These are phyloP conservation scores for Auanema sp. DNA, from an alignment of 2,888 invertebrate genomes.

Conservation along the genomic window DNA sequence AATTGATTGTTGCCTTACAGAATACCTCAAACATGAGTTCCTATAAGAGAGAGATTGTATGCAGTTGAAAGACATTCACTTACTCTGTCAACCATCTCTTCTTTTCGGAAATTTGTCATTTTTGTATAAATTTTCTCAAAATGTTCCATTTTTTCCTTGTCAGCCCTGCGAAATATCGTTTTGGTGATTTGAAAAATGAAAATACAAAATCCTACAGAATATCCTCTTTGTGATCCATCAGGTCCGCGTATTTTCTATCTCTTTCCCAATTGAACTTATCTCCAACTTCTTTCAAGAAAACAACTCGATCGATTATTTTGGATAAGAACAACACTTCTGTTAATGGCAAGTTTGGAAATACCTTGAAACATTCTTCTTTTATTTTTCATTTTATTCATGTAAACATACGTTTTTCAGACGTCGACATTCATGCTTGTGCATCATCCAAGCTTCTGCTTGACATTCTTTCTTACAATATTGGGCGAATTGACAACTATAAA, in stretches of 20 bases:
- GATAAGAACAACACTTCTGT: slow-evolving; percentile 61
- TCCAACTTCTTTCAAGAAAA: slow-evolving; percentile 53
- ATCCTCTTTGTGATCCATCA: slow-evolving; percentile 52
- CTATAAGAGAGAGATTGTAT: slow-evolving; percentile 7
- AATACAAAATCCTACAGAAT: slow-evolving; percentile 32
- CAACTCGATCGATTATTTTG: slow-evolving; percentile 53
- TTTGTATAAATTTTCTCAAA: slow-evolving; percentile 58
- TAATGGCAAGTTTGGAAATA: slow-evolving; percentile 61
- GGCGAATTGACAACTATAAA: slow-evolving; percentile 32
- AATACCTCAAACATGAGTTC: slow-evolving; percentile 53
- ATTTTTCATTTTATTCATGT: neutral
- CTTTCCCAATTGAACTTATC: slow-evolving; percentile 55
- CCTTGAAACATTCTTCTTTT: slow-evolving; percentile 19
- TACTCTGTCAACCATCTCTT: slow-evolving; percentile 43
- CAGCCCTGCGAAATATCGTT: slow-evolving; percentile 28
- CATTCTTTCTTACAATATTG: slow-evolving; percentile 59
- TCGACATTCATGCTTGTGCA: slow-evolving; percentile 57
- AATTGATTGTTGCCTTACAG: slow-evolving; percentile 61
- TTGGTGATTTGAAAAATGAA: neutral
- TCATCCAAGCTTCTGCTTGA: slow-evolving; percentile 54
- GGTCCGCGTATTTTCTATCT: slow-evolving; percentile 44
- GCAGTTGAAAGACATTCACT: neutral
- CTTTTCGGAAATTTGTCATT: slow-evolving; percentile 47
- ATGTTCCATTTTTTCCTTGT: slow-evolving; percentile 51
- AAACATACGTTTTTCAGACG: slow-evolving; percentile 44